Percentiles rank a stretch among this genome's conserved stretches.
Evolutionary conservation across 2,888 invertebrate species (phyloP).

Genomic region (Vanessa cardui): DNA sequence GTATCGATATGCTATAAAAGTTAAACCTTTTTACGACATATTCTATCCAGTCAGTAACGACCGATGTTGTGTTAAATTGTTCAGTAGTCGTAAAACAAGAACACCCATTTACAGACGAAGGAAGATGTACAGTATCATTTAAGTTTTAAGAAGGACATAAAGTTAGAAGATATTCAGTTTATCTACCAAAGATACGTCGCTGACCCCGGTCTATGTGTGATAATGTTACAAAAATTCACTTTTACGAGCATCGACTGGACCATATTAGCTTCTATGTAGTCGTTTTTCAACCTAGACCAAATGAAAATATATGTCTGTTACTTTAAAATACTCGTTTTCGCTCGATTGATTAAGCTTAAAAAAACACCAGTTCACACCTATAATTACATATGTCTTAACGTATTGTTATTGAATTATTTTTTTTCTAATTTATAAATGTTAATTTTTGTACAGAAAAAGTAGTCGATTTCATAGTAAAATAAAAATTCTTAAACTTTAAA

Average conservation of each 20-base stretch:
- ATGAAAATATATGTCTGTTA: not conserved
- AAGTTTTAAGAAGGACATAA: constrained; percentile 25
- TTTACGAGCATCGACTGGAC: constrained; percentile 18
- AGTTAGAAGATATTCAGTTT: constrained; percentile 25
- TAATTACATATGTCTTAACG: too few relatives aligned
- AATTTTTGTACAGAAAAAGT: too few relatives aligned
- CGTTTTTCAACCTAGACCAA: constrained; percentile 6
- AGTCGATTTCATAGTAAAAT: too few relatives aligned
- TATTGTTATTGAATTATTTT: too few relatives aligned
- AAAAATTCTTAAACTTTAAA: too few relatives aligned
- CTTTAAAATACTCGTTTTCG: not conserved
- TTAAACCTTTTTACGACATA: constrained; percentile 28
- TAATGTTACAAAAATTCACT: constrained; percentile 13
- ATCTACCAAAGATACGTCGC: constrained; percentile 13
- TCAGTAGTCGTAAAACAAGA: constrained; percentile 34
- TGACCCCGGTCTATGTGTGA: constrained; percentile 15
- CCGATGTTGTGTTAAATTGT: constrained; percentile 35
- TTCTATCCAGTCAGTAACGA: constrained; percentile 30
- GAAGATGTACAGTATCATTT: constrained; percentile 26
- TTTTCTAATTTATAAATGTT: too few relatives aligned
- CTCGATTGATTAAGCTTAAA: too few relatives aligned
- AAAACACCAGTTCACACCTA: too few relatives aligned
- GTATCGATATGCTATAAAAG: constrained; percentile 26
- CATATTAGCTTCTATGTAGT: constrained; percentile 11
- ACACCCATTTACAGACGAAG: constrained; percentile 28